A percentile compares a stretch with the other conserved stretches of the same genome.
These are phyloP conservation scores for Macrotis lagotis DNA, from an alignment of 2,113 vertebrate species.

Conservation along the genomic window DNA sequence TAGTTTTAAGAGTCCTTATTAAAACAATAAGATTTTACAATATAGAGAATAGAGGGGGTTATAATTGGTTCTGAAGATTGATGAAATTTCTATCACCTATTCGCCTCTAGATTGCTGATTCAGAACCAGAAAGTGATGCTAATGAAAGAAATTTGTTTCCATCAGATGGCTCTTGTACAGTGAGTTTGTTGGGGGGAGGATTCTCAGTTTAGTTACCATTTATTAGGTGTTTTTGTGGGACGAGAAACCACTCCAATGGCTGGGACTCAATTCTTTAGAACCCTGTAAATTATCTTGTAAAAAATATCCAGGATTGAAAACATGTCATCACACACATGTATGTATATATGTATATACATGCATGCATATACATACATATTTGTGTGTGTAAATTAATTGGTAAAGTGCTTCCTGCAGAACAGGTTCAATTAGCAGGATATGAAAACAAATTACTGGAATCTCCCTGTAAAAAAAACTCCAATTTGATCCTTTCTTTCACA, in stretches of 20 bases:
- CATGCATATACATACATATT: no score
- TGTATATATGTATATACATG: background rate
- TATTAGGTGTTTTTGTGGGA: constrained; percentile 32
- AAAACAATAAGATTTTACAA: constrained; percentile 45
- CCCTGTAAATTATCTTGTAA: constrained; percentile 5
- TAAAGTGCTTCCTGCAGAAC: background rate
- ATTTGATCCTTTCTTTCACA: background rate
- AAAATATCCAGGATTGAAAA: constrained; percentile 47
- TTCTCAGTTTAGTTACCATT: constrained; percentile 73
- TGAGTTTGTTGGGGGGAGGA: constrained; percentile 73
- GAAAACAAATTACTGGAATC: background rate
- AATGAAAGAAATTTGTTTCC: constrained; percentile 80
- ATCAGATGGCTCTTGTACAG: constrained; percentile 79
- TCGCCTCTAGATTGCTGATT: constrained; percentile 80
- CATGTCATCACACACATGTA: background rate
- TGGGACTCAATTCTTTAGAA: background rate
- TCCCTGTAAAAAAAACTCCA: background rate
- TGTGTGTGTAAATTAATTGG: background rate
- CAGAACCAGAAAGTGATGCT: constrained; percentile 78
- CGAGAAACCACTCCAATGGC: constrained; percentile 18
- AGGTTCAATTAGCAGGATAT: background rate
- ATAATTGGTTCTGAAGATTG: constrained; percentile 67
- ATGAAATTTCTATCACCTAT: constrained; percentile 75
- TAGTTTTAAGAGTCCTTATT: constrained; percentile 19
- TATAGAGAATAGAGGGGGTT: constrained; percentile 45